Evolutionary conservation across 2,797 vertebrate species (phyloP).

Genomic region (Yasuhikotakia modesta): DNA sequence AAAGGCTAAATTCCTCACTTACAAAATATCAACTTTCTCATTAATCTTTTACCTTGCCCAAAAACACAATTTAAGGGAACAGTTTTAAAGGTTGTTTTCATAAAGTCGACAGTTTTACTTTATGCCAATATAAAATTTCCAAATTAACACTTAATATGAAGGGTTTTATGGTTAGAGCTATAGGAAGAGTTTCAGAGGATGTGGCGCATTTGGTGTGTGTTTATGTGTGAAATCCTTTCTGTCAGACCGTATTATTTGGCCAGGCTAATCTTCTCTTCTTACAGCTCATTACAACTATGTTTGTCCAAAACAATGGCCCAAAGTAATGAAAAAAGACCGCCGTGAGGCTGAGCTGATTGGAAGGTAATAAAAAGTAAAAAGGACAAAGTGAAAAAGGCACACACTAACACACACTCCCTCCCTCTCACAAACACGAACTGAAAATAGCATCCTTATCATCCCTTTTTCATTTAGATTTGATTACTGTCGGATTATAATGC

Average conservation of each 20-base stretch:
- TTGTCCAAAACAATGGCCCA: conserved; percentile 88
- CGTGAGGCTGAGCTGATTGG: conserved; percentile 92
- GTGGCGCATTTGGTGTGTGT: conserved; percentile 42
- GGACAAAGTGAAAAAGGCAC: conserved; percentile 81
- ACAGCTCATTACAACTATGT: conserved; percentile 87
- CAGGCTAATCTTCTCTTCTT: conserved; percentile 75
- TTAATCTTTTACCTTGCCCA: background rate
- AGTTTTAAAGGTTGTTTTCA: conserved; percentile 3
- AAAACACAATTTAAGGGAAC: background rate
- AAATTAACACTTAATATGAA: background rate
- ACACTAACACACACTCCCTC: conserved; percentile 37
- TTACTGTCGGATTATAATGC: conserved; percentile 99
- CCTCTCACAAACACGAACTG: conserved; percentile 65
- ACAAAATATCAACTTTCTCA: background rate
- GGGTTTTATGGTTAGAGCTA: background rate
- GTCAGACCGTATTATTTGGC: conserved; percentile 64
- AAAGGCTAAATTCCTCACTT: background rate
- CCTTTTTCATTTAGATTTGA: conserved; percentile 99
- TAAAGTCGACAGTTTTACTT: background rate
- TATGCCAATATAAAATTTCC: background rate
- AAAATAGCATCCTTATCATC: conserved; percentile 99
- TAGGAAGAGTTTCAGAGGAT: conserved; percentile 27
- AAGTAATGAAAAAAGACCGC: conserved; percentile 87
- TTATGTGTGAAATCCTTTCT: conserved; percentile 62
- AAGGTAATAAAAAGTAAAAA: conserved; percentile 93